These are phyloP conservation scores for Larimichthys crocea DNA, from an alignment of 2,113 vertebrate species.

Conservation along the genomic window DNA sequence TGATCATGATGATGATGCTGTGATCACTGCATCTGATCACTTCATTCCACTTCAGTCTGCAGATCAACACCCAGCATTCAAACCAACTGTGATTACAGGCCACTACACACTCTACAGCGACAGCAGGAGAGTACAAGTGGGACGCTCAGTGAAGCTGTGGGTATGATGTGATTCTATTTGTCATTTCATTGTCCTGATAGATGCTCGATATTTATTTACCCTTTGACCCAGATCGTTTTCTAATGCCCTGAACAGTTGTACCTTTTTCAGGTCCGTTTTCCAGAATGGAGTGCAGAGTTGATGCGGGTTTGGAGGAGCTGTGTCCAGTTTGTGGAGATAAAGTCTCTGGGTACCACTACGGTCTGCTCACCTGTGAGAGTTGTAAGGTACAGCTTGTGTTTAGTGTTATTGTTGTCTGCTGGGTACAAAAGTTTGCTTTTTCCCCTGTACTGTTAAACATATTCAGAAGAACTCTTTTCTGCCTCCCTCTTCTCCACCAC, in stretches of 20 bases:
- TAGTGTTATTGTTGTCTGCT: background rate
- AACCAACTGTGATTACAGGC: background rate
- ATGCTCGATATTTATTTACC: background rate
- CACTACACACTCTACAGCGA: too few species aligned
- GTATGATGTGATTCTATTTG: background rate
- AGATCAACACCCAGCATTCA: background rate
- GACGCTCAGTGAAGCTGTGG: background rate
- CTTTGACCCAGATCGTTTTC: background rate
- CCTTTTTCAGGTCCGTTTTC: background rate
- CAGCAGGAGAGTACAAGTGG: background rate
- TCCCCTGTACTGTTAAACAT: background rate
- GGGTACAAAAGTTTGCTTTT: background rate
- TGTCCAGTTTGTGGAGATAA: slow-evolving; percentile 83
- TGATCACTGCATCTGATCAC: background rate
- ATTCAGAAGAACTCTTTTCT: too few species aligned
- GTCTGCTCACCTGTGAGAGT: slow-evolving; percentile 82
- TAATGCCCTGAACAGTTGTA: too few species aligned
- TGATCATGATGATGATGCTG: background rate
- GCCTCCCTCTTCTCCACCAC: background rate
- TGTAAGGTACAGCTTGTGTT: slow-evolving; percentile 73
- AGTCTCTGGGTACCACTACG: slow-evolving; percentile 83
- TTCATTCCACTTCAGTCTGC: background rate
- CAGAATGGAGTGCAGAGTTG: slow-evolving; percentile 68
- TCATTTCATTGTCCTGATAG: background rate
- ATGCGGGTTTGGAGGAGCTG: slow-evolving; percentile 66